Percentiles rank a stretch among this genome's conserved stretches.
These are phyloP conservation scores for Myotis yumanensis DNA, from an alignment of 2,113 vertebrate species.

Conservation along the genomic window DNA sequence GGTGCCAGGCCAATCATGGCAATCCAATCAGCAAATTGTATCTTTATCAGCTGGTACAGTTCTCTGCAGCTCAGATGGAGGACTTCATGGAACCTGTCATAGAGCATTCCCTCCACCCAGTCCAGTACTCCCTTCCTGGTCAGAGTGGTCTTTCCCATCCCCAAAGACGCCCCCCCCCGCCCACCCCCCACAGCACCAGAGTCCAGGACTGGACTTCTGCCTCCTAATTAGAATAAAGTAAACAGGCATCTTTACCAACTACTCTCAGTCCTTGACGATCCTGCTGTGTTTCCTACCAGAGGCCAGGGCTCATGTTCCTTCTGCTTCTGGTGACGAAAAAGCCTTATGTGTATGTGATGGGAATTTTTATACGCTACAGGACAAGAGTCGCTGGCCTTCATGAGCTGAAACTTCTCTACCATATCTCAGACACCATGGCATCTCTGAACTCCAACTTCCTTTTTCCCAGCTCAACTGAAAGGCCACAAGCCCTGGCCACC, in stretches of 20 bases:
- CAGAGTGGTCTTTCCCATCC: conserved; percentile 67
- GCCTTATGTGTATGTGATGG: too few relatives aligned
- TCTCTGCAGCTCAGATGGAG: conserved; percentile 77
- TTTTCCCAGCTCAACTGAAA: neutral
- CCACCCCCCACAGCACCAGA: conserved; percentile 9
- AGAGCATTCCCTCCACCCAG: conserved; percentile 60
- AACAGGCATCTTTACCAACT: rapidly evolving
- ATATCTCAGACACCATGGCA: neutral
- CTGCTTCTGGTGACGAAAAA: neutral
- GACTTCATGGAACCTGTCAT: conserved; percentile 59
- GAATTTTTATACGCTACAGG: too few relatives aligned
- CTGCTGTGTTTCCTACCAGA: rapidly evolving
- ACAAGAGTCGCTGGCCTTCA: too few relatives aligned
- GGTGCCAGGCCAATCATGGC: neutral
- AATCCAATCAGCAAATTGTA: neutral
- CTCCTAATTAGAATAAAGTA: neutral
- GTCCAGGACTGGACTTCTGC: too few relatives aligned
- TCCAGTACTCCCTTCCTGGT: conserved; percentile 74
- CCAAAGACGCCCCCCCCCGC: neutral
- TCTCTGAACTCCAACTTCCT: neutral
- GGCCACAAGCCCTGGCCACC: neutral
- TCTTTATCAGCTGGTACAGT: neutral
- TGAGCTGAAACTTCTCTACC: neutral
- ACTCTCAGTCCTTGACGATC: rapidly evolving
- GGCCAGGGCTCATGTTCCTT: neutral